Conservation (phyloP, 2,888 invertebrate genomes). For the Drosophila birchii region DNA sequence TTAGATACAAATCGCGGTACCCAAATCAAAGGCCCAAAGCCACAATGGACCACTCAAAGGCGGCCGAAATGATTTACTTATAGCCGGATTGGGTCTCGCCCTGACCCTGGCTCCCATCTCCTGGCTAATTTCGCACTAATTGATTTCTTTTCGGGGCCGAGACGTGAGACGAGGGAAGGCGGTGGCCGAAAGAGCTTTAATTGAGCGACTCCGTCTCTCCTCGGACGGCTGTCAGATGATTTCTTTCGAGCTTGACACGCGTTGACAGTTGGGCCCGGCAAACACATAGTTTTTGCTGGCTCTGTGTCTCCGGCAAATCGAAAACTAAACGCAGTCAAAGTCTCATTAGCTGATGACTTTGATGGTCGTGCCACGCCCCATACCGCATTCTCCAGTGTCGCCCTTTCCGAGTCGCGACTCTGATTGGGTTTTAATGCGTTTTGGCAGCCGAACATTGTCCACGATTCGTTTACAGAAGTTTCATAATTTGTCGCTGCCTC, state of each 20-base stretch:
- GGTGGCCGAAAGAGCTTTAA: slow-evolving; percentile 63
- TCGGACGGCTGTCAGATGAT: slow-evolving; percentile 64
- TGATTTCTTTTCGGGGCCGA: slow-evolving; percentile 66
- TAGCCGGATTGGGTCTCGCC: slow-evolving; percentile 29
- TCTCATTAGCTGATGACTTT: slow-evolving; percentile 73
- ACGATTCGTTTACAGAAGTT: slow-evolving; percentile 51
- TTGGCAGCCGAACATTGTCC: slow-evolving; percentile 54
- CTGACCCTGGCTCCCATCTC: slow-evolving; percentile 32
- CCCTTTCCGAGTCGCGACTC: slow-evolving; percentile 41
- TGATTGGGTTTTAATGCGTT: slow-evolving; percentile 78
- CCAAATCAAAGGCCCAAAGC: slow-evolving; percentile 68
- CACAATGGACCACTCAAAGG: slow-evolving; percentile 48
- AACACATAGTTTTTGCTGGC: slow-evolving; percentile 42
- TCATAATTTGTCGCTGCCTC: slow-evolving; percentile 47
- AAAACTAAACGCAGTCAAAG: slow-evolving; percentile 77
- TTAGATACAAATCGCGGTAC: slow-evolving; percentile 66
- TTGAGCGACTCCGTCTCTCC: slow-evolving; percentile 57
- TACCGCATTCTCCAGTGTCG: slow-evolving; percentile 2
- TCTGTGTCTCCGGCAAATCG: slow-evolving; percentile 61
- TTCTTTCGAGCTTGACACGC: slow-evolving; percentile 66
- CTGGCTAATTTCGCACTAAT: slow-evolving; percentile 76
- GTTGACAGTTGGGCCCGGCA: slow-evolving; percentile 67
- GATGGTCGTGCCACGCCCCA: slow-evolving; percentile 45
- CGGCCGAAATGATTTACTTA: slow-evolving; percentile 60
- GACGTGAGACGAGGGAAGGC: slow-evolving; percentile 18